A percentile compares a stretch with the other conserved stretches of the same genome.
phyloP scores from a whole-genome alignment of 1,140 invertebrate genomes.

The Archivesica marissinica region DNA sequence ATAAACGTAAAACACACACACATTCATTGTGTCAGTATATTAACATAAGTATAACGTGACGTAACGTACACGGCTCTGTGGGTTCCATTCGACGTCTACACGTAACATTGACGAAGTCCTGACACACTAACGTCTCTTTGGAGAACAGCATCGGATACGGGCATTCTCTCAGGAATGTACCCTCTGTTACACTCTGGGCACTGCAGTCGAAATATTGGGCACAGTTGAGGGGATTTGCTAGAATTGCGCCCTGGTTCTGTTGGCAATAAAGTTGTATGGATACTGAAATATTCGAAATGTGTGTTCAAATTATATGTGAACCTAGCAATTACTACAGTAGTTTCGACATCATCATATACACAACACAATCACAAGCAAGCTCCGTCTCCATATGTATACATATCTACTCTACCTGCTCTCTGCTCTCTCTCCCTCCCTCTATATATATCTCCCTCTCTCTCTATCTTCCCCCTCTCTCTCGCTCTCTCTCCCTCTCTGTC shows the following conservation, averaged over 20 bases:
- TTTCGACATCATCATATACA: no score
- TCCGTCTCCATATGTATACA: no score
- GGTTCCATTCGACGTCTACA: conserved; percentile 69
- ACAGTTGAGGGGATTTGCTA: conserved; percentile 74
- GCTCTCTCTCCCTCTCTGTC: no score
- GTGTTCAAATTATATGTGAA: no score
- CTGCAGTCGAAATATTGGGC: conserved; percentile 79
- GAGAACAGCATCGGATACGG: conserved; percentile 75
- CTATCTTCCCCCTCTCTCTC: no score
- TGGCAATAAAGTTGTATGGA: conserved; percentile 72
- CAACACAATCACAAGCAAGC: no score
- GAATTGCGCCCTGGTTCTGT: conserved; percentile 68
- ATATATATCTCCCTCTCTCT: no score
- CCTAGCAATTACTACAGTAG: no score
- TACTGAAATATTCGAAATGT: conserved; percentile 61
- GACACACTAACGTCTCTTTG: conserved; percentile 60
- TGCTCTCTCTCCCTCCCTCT: no score
- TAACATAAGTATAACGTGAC: neutral
- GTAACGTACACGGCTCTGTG: conserved; percentile 66
- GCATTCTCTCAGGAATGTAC: conserved; percentile 74
- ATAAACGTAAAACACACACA: no score
- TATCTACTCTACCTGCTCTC: no score
- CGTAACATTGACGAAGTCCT: conserved; percentile 69
- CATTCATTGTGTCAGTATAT: neutral
- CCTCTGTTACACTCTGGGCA: conserved; percentile 61